Percentiles rank a stretch among this genome's conserved stretches.
These are phyloP conservation scores for Limanda limanda DNA, from an alignment of 2,113 vertebrate genomes.

Conservation along the genomic window DNA sequence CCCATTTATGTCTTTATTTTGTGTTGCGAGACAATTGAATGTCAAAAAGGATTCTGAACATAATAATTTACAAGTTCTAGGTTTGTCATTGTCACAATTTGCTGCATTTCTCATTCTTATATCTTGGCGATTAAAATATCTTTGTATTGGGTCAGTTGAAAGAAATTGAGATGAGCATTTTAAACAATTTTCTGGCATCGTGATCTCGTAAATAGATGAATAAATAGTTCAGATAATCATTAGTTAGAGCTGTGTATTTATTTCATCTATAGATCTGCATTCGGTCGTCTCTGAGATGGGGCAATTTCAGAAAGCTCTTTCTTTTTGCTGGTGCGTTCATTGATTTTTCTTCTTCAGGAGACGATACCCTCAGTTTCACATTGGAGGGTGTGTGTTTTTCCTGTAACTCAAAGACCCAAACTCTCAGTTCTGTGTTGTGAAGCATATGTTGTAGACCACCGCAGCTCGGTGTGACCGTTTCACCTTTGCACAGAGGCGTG, in stretches of 20 bases:
- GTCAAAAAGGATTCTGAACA: too few relatives aligned
- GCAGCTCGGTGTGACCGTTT: too few relatives aligned
- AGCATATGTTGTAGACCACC: neutral
- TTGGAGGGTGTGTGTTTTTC: conserved; percentile 44
- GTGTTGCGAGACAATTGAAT: too few relatives aligned
- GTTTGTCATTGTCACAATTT: neutral
- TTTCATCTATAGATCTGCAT: neutral
- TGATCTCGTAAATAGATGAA: too few relatives aligned
- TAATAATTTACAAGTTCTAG: too few relatives aligned
- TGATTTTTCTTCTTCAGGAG: neutral
- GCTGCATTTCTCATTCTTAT: neutral
- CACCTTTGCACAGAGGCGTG: conserved; percentile 6
- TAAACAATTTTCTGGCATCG: neutral
- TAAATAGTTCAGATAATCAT: neutral
- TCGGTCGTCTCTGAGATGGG: neutral
- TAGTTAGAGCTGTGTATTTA: neutral
- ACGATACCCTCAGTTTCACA: conserved; percentile 24
- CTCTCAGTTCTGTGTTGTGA: neutral
- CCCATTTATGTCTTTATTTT: too few relatives aligned
- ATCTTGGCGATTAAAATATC: too few relatives aligned
- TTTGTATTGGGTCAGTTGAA: neutral
- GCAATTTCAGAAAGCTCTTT: neutral
- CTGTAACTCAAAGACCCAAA: conserved; percentile 12
- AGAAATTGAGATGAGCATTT: neutral
- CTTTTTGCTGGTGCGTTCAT: neutral